phyloP scores from a whole-genome alignment of 2,888 invertebrate genomes.

The Aphidoletes aphidimyza region DNA sequence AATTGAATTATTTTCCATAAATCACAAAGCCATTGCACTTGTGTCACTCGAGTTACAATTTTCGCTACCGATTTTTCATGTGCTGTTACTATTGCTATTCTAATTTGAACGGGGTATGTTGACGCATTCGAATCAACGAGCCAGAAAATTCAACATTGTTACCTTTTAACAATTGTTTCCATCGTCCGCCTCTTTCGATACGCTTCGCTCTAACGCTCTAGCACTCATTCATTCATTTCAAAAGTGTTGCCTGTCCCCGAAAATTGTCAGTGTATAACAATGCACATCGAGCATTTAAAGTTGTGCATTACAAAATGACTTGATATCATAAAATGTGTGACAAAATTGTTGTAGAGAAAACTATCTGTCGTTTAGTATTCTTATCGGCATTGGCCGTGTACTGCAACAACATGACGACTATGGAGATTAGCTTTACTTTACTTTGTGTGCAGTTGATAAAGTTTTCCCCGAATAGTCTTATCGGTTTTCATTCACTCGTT shows the following conservation, averaged over 20 bases:
- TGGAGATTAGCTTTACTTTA: slow-evolving; percentile 17
- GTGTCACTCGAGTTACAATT: neutral
- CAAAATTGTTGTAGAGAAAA: no score
- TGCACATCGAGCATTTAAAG: no score
- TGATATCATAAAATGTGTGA: no score
- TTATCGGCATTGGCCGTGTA: neutral
- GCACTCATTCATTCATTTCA: no score
- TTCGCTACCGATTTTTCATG: neutral
- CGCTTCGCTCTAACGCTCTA: no score
- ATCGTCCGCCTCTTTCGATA: neutral
- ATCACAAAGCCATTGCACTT: slow-evolving; percentile 34
- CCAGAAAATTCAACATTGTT: slow-evolving; percentile 5
- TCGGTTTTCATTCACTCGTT: neutral
- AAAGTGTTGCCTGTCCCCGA: no score
- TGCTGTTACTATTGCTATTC: neutral
- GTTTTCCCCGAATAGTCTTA: neutral
- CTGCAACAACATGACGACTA: neutral
- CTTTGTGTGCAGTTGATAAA: neutral
- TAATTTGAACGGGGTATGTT: neutral
- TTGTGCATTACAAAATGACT: no score
- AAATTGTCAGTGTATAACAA: no score
- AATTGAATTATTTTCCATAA: neutral
- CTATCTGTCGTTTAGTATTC: neutral
- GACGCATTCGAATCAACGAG: slow-evolving; percentile 18
- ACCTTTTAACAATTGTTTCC: neutral